Evolutionary conservation across 2,888 invertebrate species (phyloP), one percentile per base, ranked within the genome.

Genomic region (Pycnomerus fuliginosus): DNA sequence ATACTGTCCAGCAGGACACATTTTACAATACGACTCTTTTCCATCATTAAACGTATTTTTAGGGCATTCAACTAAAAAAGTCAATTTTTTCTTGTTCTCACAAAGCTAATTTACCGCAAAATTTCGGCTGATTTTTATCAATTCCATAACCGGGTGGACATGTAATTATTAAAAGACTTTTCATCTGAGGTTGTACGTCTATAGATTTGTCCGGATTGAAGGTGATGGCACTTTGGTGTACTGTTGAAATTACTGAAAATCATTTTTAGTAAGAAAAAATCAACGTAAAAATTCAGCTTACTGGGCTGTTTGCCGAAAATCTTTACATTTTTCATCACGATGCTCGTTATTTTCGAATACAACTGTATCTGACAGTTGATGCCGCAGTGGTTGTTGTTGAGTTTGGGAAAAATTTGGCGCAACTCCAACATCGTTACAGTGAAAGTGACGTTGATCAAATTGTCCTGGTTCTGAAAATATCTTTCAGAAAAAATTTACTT

Each of bases 71-170:
- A 67, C 72, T 72, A 42, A 33, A 62, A 61, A 30, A 13, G 31
- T 31, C 14, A 13, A 31, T 7, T 11, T 3, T 4, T 31, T 10
- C 10, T n/a, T 16, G 14, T 7, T 22, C 3, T 20, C 13, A 23
- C 2, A 23, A 5, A 11, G 11, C 10, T n/a, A 27, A 29, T 17
- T 24, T 32, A 71, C 72, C 61, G 48, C 72, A 73, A 36, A 72
- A 46, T 31, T 58, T 52, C 32, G 67, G 65, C n/a, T 60, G 57
- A 12, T 57, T 59, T 16, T 60, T 60, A 35, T 64, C 60, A 11
- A 72, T 56, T 24, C 71, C 72, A 58, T 67, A 73, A 2, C 73
- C 72, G 23, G 64, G 60, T 7, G 60, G 62, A 50, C 73, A 73
- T n/a, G 57, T 52, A n/a, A 69, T 58, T 2, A 62, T 44, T 33